A percentile compares a stretch with the other conserved stretches of the same genome.
Conservation (phyloP, 1,140 invertebrate genomes). For the Drosophila sp. region DNA sequence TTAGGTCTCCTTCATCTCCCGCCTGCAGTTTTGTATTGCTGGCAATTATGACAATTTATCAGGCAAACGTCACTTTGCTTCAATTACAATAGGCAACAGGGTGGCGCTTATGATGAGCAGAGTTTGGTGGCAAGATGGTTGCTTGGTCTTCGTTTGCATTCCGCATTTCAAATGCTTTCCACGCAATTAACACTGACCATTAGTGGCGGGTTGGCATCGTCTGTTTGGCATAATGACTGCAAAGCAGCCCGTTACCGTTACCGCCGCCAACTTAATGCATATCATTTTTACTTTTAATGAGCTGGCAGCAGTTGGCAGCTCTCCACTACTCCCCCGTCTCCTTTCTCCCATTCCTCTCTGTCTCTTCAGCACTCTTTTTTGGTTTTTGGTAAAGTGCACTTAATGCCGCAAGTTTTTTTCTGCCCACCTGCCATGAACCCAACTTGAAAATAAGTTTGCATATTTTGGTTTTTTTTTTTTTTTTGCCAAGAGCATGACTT, state of each 20-base stretch:
- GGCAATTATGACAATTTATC: constrained; percentile 78
- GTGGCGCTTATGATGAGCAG: neutral
- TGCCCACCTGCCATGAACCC: constrained; percentile 64
- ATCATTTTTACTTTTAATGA: constrained; percentile 80
- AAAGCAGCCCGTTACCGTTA: constrained; percentile 54
- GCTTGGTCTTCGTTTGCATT: constrained; percentile 2
- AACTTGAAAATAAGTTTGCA: constrained; percentile 64
- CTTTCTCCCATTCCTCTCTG: neutral
- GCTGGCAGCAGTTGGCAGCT: constrained; percentile 63
- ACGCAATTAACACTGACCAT: constrained; percentile 79
- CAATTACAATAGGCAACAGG: constrained; percentile 22
- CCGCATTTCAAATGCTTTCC: constrained; percentile 64
- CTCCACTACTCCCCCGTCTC: neutral
- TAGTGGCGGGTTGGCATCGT: constrained; percentile 43
- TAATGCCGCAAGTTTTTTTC: constrained; percentile 72
- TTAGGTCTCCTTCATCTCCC: constrained; percentile 14
- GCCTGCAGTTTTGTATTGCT: constrained; percentile 26
- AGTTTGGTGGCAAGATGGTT: neutral
- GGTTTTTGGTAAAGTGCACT: constrained; percentile 62
- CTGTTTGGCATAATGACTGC: constrained; percentile 73
- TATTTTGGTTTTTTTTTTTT: constrained; percentile 26
- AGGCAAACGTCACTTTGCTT: constrained; percentile 51
- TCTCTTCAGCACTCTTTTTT: constrained; percentile 4
- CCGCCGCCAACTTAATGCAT: constrained; percentile 75
- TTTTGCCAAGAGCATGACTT: constrained; percentile 9